Percentiles rank a stretch among this genome's conserved stretches.
phyloP scores from a whole-genome alignment of 1,140 invertebrate genomes.

The Luehdorfia chinensis region DNA sequence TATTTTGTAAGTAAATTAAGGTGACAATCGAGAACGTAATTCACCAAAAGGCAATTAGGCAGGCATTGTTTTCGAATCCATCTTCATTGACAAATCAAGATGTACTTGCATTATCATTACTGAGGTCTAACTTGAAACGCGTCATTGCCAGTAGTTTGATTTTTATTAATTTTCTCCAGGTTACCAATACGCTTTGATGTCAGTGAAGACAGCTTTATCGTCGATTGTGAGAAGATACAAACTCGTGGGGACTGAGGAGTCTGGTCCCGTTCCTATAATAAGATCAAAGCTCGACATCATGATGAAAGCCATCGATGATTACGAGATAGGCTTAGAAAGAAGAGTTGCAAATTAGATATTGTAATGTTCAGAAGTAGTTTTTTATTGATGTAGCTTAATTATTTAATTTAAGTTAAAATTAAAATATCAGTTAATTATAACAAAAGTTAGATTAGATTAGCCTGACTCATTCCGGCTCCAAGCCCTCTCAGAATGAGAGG shows the following conservation, averaged over 20 bases:
- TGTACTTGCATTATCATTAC: no score
- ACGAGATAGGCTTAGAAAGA: constrained; percentile 37
- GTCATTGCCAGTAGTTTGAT: no score
- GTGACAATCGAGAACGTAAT: no score
- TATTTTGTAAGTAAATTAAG: no score
- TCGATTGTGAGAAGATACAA: constrained; percentile 50
- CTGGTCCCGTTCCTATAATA: constrained; percentile 32
- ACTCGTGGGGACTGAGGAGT: constrained; percentile 34
- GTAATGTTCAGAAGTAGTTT: background rate
- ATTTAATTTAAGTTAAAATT: background rate
- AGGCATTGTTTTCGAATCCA: no score
- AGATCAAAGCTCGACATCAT: constrained; percentile 49
- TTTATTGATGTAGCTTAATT: background rate
- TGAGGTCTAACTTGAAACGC: no score
- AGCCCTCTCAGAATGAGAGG: no score
- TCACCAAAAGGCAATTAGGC: no score
- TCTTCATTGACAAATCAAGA: no score
- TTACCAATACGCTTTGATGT: constrained; percentile 66
- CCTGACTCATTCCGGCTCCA: no score
- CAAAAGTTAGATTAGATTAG: no score
- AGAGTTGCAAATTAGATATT: constrained; percentile 11
- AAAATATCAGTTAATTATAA: background rate
- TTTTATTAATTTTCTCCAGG: constrained; percentile 38
- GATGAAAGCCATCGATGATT: constrained; percentile 52
- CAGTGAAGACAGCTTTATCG: constrained; percentile 59